Evolutionary conservation across 2,888 invertebrate genomes (phyloP).

Genomic region (Thera britannica): DNA sequence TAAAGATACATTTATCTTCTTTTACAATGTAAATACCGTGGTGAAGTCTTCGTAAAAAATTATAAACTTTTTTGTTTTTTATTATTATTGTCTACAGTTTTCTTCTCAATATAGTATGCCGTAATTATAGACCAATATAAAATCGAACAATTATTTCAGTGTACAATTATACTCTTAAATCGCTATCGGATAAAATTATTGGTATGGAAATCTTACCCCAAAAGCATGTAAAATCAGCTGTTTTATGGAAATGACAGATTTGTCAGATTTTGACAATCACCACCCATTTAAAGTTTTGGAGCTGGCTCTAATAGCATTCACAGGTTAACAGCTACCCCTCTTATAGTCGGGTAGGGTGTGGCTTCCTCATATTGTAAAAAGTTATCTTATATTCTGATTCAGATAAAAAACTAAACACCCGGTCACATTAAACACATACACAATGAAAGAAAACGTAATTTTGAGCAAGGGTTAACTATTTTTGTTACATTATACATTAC

Average conservation of each 20-base stretch:
- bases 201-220: too few species aligned
- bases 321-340: background rate
- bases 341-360: background rate
- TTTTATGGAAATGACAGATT: background rate
- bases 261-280: background rate
- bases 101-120: too few species aligned
- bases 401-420: conserved; percentile 26
- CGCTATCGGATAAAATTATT: too few species aligned
- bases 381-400: conserved; percentile 7
- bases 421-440: conserved; percentile 38
- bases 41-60: too few species aligned
- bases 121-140: too few species aligned
- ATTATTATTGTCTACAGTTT: too few species aligned
- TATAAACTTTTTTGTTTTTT: too few species aligned
- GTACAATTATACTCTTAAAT: too few species aligned
- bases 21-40: too few species aligned
- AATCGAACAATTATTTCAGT: too few species aligned
- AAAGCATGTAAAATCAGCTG: too few species aligned
- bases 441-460: conserved; percentile 40
- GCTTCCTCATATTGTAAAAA: background rate
- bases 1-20: too few species aligned
- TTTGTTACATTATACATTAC: conserved; percentile 15
- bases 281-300: background rate
- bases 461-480: conserved; percentile 49
- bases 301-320: background rate